phyloP scores from a whole-genome alignment of 2,113 vertebrate species.

The Sceloporus undulatus region DNA sequence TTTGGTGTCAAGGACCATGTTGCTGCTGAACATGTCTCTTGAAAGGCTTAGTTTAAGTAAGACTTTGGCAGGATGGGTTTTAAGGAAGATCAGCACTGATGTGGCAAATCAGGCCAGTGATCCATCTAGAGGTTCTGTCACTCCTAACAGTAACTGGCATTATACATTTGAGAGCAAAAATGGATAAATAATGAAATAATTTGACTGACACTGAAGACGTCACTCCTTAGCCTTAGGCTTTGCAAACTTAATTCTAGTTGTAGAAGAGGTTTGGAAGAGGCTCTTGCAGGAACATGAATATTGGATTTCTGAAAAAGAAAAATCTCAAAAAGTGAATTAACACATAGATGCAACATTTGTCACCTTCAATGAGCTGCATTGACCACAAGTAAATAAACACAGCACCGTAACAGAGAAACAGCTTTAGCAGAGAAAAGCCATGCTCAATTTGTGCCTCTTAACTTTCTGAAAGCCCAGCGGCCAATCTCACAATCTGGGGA shows the following conservation, averaged over 20 bases:
- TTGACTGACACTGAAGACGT: not conserved
- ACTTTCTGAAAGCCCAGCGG: not conserved
- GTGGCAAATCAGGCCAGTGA: not conserved
- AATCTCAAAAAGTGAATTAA: not conserved
- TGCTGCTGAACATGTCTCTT: constrained; percentile 12
- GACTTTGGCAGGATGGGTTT: constrained; percentile 18
- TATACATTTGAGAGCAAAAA: not conserved
- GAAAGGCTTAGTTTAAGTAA: constrained; percentile 20
- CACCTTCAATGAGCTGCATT: not conserved
- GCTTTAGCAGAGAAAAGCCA: no score
- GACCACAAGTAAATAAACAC: not conserved
- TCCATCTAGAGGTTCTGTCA: not conserved
- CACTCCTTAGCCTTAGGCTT: not conserved
- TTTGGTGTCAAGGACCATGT: not conserved
- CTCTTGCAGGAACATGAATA: not conserved
- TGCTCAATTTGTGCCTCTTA: not conserved
- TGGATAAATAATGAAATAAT: not conserved
- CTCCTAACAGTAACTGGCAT: not conserved
- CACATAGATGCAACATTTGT: not conserved
- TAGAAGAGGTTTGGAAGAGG: not conserved
- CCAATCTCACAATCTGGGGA: not conserved
- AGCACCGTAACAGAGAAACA: no score
- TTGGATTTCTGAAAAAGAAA: not conserved
- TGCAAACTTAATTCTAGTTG: not conserved
- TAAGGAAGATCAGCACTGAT: not conserved